Evolutionary conservation across 2,113 vertebrate genomes (phyloP).

Genomic region (Archocentrus centrarchus): DNA sequence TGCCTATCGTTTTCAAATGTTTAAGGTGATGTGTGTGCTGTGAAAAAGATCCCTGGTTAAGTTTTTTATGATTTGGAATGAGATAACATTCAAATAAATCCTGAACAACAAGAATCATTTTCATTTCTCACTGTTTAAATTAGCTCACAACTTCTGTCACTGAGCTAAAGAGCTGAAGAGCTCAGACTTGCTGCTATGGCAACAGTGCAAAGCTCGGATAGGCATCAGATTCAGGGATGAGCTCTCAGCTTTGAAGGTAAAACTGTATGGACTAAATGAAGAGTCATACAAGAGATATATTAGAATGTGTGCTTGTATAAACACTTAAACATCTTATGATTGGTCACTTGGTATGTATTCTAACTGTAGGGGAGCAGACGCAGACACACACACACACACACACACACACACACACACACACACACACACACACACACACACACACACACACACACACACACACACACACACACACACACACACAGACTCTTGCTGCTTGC

Average conservation of each 20-base stretch:
- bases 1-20: not conserved
- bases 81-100: not conserved
- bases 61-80: not conserved
- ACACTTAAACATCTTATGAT: not conserved
- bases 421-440: not conserved
- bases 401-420: not conserved
- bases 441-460: not conserved
- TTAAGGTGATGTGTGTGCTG: not conserved
- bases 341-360: not conserved
- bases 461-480: not conserved
- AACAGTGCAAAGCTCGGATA: slow-evolving; percentile 45
- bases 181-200: slow-evolving; percentile 52
- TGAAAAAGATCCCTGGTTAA: not conserved
- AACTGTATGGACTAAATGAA: slow-evolving; percentile 25
- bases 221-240: slow-evolving; percentile 22
- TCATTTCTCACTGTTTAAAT: slow-evolving; percentile 22
- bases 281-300: slow-evolving; percentile 6
- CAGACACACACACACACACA: not conserved
- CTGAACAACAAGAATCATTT: not conserved
- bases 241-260: slow-evolving; percentile 29
- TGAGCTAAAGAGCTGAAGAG: slow-evolving; percentile 28
- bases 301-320: not conserved
- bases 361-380: not conserved
- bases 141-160: slow-evolving; percentile 26
- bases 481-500: not conserved